phyloP scores from a whole-genome alignment of 2,888 invertebrate species.

The Dinocampus coccinellae region DNA sequence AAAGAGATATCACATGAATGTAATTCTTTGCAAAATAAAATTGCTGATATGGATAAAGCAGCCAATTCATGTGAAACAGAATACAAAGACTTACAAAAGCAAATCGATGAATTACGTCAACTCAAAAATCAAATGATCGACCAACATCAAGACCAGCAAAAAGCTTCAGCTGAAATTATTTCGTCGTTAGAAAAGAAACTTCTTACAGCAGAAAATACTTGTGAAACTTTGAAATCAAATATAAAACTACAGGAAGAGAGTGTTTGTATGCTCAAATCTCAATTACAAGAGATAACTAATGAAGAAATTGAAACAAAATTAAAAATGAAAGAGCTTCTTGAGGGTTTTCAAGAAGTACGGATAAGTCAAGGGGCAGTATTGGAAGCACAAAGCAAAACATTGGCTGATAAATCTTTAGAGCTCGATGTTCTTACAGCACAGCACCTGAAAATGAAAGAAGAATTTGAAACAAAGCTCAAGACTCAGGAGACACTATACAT shows the following conservation, averaged over 20 bases:
- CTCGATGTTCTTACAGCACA: slow-evolving; percentile 44
- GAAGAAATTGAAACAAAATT: slow-evolving; percentile 51
- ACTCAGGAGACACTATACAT: slow-evolving; percentile 17
- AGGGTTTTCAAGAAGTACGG: slow-evolving; percentile 54
- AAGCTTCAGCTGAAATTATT: slow-evolving; percentile 25
- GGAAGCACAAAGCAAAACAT: slow-evolving; percentile 50
- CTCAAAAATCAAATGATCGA: slow-evolving; percentile 16
- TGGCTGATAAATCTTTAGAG: slow-evolving; percentile 48
- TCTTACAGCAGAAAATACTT: slow-evolving; percentile 39
- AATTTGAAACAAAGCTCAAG: slow-evolving; percentile 39
- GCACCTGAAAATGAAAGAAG: slow-evolving; percentile 34
- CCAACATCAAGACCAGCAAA: slow-evolving; percentile 19
- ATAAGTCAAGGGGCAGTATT: slow-evolving; percentile 53
- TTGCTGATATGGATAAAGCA: slow-evolving; percentile 12
- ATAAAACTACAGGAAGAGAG: slow-evolving; percentile 50
- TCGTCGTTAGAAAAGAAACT: slow-evolving; percentile 35
- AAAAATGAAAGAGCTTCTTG: slow-evolving; percentile 55
- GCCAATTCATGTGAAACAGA: slow-evolving; percentile 12
- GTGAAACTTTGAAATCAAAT: slow-evolving; percentile 42
- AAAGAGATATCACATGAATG: slow-evolving; percentile 6
- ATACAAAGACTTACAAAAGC: neutral
- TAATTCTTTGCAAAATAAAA: slow-evolving; percentile 6
- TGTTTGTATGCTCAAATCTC: slow-evolving; percentile 40
- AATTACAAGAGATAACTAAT: slow-evolving; percentile 46
- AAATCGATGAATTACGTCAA: slow-evolving; percentile 22